Evolutionary conservation across 1,140 invertebrate genomes (phyloP), one percentile per base, ranked within the genome.

Genomic region (Armadillidium nasatum): DNA sequence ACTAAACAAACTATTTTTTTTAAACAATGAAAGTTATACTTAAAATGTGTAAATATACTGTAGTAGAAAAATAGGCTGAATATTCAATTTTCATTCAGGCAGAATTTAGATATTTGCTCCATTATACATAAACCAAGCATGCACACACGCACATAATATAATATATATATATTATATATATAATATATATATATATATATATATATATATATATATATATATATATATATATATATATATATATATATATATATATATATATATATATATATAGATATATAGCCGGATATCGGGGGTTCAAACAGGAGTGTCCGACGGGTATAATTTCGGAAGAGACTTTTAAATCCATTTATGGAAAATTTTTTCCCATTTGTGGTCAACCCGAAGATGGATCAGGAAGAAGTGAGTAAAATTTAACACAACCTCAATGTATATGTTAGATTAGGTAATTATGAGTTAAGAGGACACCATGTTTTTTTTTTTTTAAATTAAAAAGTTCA

Each of bases 271-370:
- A 11, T 10, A 54, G 10, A 45, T 44, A 23, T 13, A 4, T 72
- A 54, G 84, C 85, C 69, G 87, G 89, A 85, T 89, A 89, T 82
- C 82, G 88, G 75, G 87, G 88, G 15, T 89, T 89, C 82, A 89
- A 89, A 82, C 87, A 88, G 84, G 87, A 88, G 81, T 89, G 88
- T 83, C 88, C 88, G 7, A 87, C 86, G 66, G 88, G 88, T 0
- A 85, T 87, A 10, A 87, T 89, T n/a, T 86, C 85, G 70, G 87
- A 88, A 83, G 87, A 88, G 71, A 86, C 84, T 45, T 89, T 89
- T 81, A 87, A 87, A 82, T 84, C 86, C 78, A 87, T 89, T 70
- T 89, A 88, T 83, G 84, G 86, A 73, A 87, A 88, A 82, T 88
- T 88, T 82, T 88, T 88, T 79, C 88, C 88, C 46, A 85, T 88